Evolutionary conservation across 2,888 invertebrate genomes (phyloP), one percentile per base, ranked within the genome.

Genomic region (Nymphalis c-album): DNA sequence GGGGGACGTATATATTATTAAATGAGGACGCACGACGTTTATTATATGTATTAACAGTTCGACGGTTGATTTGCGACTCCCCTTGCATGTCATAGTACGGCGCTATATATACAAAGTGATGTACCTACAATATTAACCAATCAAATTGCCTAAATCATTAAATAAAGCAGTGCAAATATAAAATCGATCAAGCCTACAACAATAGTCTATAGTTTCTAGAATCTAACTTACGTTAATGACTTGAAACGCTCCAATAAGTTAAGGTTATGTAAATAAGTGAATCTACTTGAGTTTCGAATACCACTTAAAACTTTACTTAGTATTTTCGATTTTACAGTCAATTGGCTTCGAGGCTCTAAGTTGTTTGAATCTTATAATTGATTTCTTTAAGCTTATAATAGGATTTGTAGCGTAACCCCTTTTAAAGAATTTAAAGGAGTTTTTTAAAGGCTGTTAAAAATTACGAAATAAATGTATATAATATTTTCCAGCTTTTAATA

Each of bases 291-390:
- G 47, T 57, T 8, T 55, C 46, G 45, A 51, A 46, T 47, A 55
- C 47, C 60, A 63, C 46, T 66, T 69, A 47, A 60, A 63, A 67
- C 60, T 66, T 66, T 45, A n/a, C 48, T 45, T 22, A 50, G 46
- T 45, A 46, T 50, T 62, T 62, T 61, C 60, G 22, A 63, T 63
- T 57, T 55, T 60, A 45, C 63, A 31, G 60, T 63, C 50, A 46
- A 67, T 64, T 51, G 47, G 22, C 16, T 40, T 51, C 7, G 31
- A 20, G 35, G 53, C 40, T 17, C 46, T 59, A 18, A 26, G 35
- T 40, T 55, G 20, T 31, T 48, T 22, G 18, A 22, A 55, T 35
- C 35, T 46, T 53, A 53, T 57, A 55, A 63, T 48, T 48, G 45
- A 59, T 60, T 60, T 48, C 7, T 55, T 50, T 55, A 17, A 55